A percentile compares a stretch with the other conserved stretches of the same genome.
These are phyloP conservation scores for Dinoponera quadriceps DNA, from an alignment of 1,140 invertebrate species.

Conservation along the genomic window DNA sequence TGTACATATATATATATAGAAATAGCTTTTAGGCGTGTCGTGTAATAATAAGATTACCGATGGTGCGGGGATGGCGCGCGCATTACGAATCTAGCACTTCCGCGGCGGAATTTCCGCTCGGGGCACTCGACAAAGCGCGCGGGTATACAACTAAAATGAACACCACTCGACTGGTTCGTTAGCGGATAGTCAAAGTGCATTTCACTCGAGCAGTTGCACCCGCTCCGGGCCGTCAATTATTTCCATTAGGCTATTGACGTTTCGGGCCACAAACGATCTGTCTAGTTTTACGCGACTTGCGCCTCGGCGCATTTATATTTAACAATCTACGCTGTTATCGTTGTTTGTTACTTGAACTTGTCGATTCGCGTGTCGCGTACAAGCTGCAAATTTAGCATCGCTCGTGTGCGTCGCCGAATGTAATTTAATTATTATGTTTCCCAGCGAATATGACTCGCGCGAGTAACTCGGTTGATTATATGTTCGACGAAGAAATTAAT, in stretches of 20 bases:
- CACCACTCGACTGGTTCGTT: conserved; percentile 61
- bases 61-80: conserved; percentile 13
- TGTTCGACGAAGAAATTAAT: too few species aligned
- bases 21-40: too few species aligned
- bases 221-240: conserved; percentile 54
- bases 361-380: neutral
- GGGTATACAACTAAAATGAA: conserved; percentile 59
- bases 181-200: conserved; percentile 61
- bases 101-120: conserved; percentile 48
- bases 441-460: too few species aligned
- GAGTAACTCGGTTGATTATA: too few species aligned
- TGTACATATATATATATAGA: too few species aligned
- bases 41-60: neutral
- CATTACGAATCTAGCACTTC: conserved; percentile 52
- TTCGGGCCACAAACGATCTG: conserved; percentile 54
- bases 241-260: conserved; percentile 61
- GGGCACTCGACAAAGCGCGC: conserved; percentile 53
- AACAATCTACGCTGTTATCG: conserved; percentile 34
- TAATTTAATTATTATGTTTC: neutral
- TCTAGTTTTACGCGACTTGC: conserved; percentile 56
- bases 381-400: neutral
- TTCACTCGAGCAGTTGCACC: conserved; percentile 59
- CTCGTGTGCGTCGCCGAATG: neutral
- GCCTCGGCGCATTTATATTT: conserved; percentile 25
- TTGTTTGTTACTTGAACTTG: neutral